Percentiles rank a stretch among this genome's conserved stretches.
phyloP scores from a whole-genome alignment of 2,113 vertebrate species.

The Dromiciops gliroides region DNA sequence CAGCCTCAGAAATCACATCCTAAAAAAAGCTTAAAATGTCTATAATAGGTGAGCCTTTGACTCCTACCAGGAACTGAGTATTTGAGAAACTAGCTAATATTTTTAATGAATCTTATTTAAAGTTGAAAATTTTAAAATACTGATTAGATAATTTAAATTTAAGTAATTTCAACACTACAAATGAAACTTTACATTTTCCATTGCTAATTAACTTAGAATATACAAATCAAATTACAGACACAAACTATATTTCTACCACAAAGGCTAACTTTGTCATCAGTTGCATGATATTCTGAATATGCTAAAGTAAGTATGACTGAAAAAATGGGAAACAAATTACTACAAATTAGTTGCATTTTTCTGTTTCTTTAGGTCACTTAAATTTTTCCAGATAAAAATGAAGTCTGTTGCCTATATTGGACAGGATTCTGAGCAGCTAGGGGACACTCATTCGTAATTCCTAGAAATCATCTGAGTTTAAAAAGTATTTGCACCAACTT shows the following conservation, averaged over 20 bases:
- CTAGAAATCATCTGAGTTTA: not conserved
- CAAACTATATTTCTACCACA: not conserved
- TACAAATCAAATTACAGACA: not conserved
- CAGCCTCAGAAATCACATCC: slow-evolving; percentile 29
- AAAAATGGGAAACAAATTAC: slow-evolving; percentile 8
- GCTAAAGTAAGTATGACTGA: slow-evolving; percentile 1
- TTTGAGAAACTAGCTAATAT: not conserved
- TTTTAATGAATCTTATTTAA: slow-evolving; percentile 5
- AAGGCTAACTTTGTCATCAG: slow-evolving; percentile 6
- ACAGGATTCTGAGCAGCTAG: not conserved
- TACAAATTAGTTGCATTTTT: slow-evolving; percentile 7
- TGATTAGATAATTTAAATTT: slow-evolving; percentile 33
- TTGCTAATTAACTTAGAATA: slow-evolving; percentile 1
- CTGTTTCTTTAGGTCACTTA: slow-evolving; percentile 10
- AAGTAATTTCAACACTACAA: slow-evolving; percentile 4
- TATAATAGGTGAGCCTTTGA: not conserved
- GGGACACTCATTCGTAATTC: slow-evolving; percentile 6
- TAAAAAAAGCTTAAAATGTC: not conserved
- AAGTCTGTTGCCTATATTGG: not conserved
- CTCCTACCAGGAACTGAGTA: not conserved
- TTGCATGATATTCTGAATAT: slow-evolving; percentile 23
- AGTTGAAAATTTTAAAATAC: slow-evolving; percentile 23
- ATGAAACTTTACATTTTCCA: not conserved
- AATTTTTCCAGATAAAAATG: slow-evolving; percentile 39
- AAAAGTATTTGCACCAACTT: not conserved